These are phyloP conservation scores for Prionace glauca DNA, from an alignment of 2,797 vertebrate genomes.

Conservation along the genomic window DNA sequence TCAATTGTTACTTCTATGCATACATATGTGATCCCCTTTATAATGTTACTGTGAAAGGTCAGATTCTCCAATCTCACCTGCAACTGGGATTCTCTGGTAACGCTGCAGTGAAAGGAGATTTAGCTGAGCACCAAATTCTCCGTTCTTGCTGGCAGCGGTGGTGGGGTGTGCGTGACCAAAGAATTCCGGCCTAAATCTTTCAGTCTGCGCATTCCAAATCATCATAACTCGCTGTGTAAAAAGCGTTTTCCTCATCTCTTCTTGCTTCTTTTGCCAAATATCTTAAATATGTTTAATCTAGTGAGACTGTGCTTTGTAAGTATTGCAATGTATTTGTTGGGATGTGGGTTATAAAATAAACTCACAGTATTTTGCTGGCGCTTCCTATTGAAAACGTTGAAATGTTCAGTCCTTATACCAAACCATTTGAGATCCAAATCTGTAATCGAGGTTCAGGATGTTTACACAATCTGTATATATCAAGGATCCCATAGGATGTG, in stretches of 20 bases:
- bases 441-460: background rate
- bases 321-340: background rate
- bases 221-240: background rate
- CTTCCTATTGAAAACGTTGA: background rate
- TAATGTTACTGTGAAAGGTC: background rate
- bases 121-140: too few species aligned
- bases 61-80: too few species aligned
- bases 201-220: background rate
- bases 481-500: conserved; percentile 11
- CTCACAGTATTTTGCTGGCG: background rate
- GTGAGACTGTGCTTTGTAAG: background rate
- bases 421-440: conserved; percentile 1
- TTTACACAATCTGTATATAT: conserved; percentile 5
- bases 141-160: too few species aligned
- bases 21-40: background rate
- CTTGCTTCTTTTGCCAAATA: background rate
- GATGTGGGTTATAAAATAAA: background rate
- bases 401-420: background rate
- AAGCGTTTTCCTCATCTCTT: background rate
- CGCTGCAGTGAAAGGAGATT: too few species aligned
- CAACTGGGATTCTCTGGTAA: too few species aligned
- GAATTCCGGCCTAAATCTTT: background rate
- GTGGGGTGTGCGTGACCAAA: too few species aligned
- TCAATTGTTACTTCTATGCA: background rate
- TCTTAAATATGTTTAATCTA: background rate